phyloP scores from a whole-genome alignment of 2,113 vertebrate species.

The Engraulis encrasicolus region DNA sequence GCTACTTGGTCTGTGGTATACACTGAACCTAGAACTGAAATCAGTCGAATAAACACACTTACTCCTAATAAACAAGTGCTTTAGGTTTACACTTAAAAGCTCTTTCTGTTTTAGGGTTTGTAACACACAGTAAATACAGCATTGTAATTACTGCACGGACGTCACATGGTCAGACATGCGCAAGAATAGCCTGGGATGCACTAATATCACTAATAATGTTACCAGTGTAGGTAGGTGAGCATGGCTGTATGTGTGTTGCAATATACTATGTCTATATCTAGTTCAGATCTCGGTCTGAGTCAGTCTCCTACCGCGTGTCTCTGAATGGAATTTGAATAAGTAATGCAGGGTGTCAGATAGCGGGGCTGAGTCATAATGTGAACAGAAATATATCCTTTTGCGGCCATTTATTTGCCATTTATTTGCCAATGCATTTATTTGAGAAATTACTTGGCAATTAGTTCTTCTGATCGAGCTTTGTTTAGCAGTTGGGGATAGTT shows the following conservation, averaged over 20 bases:
- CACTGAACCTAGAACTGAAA: too few species aligned
- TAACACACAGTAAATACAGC: not conserved
- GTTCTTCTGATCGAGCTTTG: not conserved
- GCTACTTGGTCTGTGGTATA: too few species aligned
- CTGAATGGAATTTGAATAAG: not conserved
- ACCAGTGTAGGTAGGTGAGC: not conserved
- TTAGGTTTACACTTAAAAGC: too few species aligned
- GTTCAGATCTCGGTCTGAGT: not conserved
- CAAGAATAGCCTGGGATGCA: too few species aligned
- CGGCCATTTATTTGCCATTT: slow-evolving; percentile 12
- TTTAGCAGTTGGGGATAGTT: not conserved
- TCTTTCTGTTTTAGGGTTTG: not conserved
- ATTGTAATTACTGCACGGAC: not conserved
- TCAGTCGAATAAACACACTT: too few species aligned
- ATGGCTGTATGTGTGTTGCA: not conserved
- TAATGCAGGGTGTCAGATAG: not conserved
- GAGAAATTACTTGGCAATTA: slow-evolving; percentile 11
- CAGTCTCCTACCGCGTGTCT: not conserved
- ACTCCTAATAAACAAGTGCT: too few species aligned
- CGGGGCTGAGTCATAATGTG: not conserved
- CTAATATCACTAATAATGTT: too few species aligned
- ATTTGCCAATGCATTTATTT: too few species aligned
- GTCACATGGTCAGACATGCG: not conserved
- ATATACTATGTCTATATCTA: not conserved
- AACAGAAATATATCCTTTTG: not conserved